phyloP scores from a whole-genome alignment of 1,140 invertebrate species.

The Anastrepha obliqua region DNA sequence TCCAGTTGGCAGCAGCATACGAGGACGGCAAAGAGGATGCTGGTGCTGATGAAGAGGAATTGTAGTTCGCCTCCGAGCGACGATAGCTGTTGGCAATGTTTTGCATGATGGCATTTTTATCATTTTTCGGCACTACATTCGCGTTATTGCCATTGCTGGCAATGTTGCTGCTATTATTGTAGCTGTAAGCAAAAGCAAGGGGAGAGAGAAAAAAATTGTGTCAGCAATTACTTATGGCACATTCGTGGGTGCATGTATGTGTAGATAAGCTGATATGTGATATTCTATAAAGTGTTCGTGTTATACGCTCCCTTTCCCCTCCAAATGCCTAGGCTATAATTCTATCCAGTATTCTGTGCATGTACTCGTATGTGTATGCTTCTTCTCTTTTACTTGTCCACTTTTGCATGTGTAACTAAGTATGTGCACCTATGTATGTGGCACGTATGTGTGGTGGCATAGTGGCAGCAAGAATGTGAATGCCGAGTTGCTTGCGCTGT shows the following conservation, averaged over 20 bases:
- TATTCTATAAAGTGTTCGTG: background rate
- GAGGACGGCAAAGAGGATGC: background rate
- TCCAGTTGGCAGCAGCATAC: constrained; percentile 10
- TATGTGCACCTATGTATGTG: background rate
- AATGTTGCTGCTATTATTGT: constrained; percentile 9
- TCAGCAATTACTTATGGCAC: background rate
- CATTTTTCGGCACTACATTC: constrained; percentile 79
- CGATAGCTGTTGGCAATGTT: constrained; percentile 78
- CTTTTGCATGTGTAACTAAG: background rate
- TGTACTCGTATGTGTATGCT: no score
- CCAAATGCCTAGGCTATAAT: no score
- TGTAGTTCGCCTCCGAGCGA: constrained; percentile 11
- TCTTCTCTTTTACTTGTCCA: no score
- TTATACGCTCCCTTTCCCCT: background rate
- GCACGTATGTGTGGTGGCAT: background rate
- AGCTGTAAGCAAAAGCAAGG: constrained; percentile 18
- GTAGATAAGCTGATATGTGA: background rate
- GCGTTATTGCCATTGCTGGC: constrained; percentile 57
- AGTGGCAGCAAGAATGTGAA: background rate
- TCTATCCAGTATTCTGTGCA: no score
- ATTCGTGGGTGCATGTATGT: background rate
- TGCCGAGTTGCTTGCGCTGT: background rate
- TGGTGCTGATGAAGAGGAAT: background rate
- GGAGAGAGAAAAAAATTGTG: constrained; percentile 31
- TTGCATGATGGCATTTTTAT: constrained; percentile 83